Evolutionary conservation across 2,888 invertebrate species (phyloP).

Genomic region (Euproctis similis): DNA sequence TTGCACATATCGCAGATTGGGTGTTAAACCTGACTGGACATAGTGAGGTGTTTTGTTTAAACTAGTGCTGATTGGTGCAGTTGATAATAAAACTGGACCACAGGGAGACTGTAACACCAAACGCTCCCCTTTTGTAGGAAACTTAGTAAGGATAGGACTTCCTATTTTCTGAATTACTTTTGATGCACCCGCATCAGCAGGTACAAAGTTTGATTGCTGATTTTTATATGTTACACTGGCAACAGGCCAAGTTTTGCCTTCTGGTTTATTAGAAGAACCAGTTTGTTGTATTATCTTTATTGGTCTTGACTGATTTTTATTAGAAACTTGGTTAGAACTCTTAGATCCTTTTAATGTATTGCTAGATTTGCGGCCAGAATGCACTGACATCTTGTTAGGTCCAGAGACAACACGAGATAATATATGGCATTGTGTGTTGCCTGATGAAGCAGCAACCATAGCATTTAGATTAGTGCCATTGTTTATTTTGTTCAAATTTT

Average conservation of each 20-base stretch:
- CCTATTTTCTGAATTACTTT: constrained; percentile 68
- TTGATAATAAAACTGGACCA: constrained; percentile 62
- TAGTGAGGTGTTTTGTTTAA: constrained; percentile 68
- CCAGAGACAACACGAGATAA: constrained; percentile 67
- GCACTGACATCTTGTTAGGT: constrained; percentile 67
- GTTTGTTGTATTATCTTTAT: constrained; percentile 75
- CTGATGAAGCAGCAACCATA: constrained; percentile 56
- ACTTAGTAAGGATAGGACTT: constrained; percentile 55
- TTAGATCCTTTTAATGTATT: constrained; percentile 59
- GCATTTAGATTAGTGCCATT: constrained; percentile 69
- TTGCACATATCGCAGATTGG: constrained; percentile 62
- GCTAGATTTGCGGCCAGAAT: constrained; percentile 60
- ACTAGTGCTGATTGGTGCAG: constrained; percentile 53
- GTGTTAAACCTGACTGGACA: constrained; percentile 63
- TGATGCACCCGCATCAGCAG: constrained; percentile 51
- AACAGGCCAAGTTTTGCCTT: constrained; percentile 59
- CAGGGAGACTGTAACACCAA: constrained; percentile 64
- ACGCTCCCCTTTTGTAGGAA: constrained; percentile 55
- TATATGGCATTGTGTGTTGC: constrained; percentile 65
- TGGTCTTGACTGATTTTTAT: constrained; percentile 66
- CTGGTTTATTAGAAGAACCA: constrained; percentile 55
- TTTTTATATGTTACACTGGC: constrained; percentile 58
- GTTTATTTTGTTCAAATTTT: constrained; percentile 58
- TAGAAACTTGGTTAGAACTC: constrained; percentile 43
- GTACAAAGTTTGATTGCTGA: constrained; percentile 48